phyloP scores from a whole-genome alignment of 2,888 invertebrate genomes.

The Microplitis deprimator region DNA sequence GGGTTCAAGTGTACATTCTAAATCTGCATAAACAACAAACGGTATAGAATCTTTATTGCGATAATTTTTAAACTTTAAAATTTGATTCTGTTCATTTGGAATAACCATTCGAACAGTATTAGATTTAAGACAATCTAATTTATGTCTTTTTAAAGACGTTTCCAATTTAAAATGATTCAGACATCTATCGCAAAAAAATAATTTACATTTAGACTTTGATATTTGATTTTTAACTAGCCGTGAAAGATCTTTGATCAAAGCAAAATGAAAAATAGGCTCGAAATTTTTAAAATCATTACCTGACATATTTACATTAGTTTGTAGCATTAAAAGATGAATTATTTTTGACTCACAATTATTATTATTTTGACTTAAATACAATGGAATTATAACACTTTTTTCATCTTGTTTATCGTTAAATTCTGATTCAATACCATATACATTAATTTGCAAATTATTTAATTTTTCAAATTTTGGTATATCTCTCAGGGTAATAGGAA shows the following conservation, averaged over 20 bases:
- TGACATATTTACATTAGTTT: too few relatives aligned
- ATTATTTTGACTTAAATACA: background rate
- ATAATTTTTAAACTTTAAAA: constrained; percentile 43
- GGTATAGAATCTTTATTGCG: constrained; percentile 39
- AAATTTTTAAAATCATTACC: background rate
- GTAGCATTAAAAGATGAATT: too few relatives aligned
- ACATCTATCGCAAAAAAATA: constrained; percentile 40
- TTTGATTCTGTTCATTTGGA: constrained; percentile 24
- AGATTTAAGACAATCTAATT: too few relatives aligned
- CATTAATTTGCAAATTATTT: constrained; percentile 48
- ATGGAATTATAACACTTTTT: background rate
- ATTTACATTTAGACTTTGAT: background rate
- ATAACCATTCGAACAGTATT: too few relatives aligned
- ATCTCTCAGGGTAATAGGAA: constrained; percentile 44
- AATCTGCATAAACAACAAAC: constrained; percentile 45
- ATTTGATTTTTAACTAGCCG: constrained; percentile 16
- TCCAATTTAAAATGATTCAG: constrained; percentile 34
- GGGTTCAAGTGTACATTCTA: constrained; percentile 43
- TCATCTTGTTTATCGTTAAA: too few relatives aligned
- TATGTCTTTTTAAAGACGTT: background rate
- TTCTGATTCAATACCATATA: constrained; percentile 36
- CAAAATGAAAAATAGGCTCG: constrained; percentile 31
- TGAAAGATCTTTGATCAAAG: constrained; percentile 33
- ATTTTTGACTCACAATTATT: too few relatives aligned
- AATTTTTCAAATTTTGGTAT: constrained; percentile 29